Conservation (phyloP, 1,140 invertebrate genomes). For the Drosophila sechellia region DNA sequence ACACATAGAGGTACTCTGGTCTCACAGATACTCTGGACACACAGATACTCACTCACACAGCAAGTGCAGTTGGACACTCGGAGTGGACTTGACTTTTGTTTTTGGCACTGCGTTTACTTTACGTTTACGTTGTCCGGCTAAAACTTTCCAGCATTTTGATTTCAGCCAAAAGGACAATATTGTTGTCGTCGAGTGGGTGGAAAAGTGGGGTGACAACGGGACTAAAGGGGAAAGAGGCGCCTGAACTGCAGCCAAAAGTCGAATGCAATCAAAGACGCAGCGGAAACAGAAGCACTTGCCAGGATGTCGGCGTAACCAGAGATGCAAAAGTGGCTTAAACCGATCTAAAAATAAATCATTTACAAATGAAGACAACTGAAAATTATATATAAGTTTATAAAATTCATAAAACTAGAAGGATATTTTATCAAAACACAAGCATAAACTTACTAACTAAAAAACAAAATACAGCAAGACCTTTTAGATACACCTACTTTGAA, state of each 20-base stretch:
- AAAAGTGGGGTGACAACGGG: neutral
- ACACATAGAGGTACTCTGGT: neutral
- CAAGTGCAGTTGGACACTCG: slow-evolving; percentile 12
- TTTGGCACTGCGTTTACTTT: slow-evolving; percentile 57
- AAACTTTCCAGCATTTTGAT: slow-evolving; percentile 2
- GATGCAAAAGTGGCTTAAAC: slow-evolving; percentile 34
- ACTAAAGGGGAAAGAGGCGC: neutral
- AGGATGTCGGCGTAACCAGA: slow-evolving; percentile 34
- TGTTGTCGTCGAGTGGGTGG: slow-evolving; percentile 14
- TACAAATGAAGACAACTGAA: neutral
- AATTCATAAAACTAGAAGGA: neutral
- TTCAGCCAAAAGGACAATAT: slow-evolving; percentile 50
- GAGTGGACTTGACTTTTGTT: slow-evolving; percentile 60
- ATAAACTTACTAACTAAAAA: neutral
- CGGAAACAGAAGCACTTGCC: slow-evolving; percentile 52
- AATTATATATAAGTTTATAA: neutral
- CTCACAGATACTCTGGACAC: neutral
- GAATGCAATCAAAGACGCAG: slow-evolving; percentile 44
- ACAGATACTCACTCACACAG: slow-evolving; percentile 8
- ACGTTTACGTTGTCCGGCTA: slow-evolving; percentile 17
- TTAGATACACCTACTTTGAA: too few species aligned
- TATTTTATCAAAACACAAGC: too few species aligned
- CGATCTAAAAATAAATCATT: neutral
- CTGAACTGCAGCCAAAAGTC: slow-evolving; percentile 40
- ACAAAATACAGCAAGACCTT: too few species aligned